A percentile compares a stretch with the other conserved stretches of the same genome.
phyloP scores from a whole-genome alignment of 2,797 vertebrate species.

The Acipenser transmontanus region DNA sequence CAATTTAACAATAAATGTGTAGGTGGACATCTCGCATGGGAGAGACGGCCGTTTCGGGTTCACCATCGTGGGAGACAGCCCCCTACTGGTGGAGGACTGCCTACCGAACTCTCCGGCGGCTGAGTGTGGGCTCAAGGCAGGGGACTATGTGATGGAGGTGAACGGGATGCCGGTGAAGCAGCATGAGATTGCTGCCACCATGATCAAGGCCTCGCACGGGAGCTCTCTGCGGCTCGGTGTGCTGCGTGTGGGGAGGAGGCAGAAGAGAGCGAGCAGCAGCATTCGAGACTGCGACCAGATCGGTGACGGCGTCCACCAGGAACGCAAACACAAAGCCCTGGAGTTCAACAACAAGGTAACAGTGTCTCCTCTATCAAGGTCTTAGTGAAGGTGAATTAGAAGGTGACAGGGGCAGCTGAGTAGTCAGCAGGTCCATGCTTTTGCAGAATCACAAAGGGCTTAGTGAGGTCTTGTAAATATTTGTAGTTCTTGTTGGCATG shows the following conservation, averaged over 20 bases:
- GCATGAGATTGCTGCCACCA: constrained; percentile 53
- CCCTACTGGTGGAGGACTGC: constrained; percentile 71
- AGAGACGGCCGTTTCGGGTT: constrained; percentile 69
- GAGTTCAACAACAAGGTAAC: constrained; percentile 68
- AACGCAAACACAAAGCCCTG: constrained; percentile 79
- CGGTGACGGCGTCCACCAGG: constrained; percentile 42
- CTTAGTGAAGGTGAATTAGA: constrained; percentile 22
- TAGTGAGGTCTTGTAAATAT: no score
- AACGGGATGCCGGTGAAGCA: constrained; percentile 65
- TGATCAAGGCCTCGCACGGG: constrained; percentile 64
- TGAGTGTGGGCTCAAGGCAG: constrained; percentile 64
- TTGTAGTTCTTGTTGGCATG: no score
- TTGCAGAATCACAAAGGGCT: no score
- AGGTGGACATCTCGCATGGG: constrained; percentile 61
- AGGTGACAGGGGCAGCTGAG: constrained; percentile 51
- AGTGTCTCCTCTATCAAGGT: no score
- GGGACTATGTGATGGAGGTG: constrained; percentile 79
- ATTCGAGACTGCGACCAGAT: constrained; percentile 43
- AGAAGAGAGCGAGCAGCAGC: constrained; percentile 50
- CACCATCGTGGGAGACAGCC: constrained; percentile 63
- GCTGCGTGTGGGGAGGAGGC: constrained; percentile 60
- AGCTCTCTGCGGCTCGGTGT: constrained; percentile 68
- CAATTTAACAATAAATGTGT: no score
- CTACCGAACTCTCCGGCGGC: constrained; percentile 67
- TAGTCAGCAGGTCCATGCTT: no score